Base-by-base conservation (phyloP, 2,888 invertebrate species). In the Steinernema scapterisci region DNA sequence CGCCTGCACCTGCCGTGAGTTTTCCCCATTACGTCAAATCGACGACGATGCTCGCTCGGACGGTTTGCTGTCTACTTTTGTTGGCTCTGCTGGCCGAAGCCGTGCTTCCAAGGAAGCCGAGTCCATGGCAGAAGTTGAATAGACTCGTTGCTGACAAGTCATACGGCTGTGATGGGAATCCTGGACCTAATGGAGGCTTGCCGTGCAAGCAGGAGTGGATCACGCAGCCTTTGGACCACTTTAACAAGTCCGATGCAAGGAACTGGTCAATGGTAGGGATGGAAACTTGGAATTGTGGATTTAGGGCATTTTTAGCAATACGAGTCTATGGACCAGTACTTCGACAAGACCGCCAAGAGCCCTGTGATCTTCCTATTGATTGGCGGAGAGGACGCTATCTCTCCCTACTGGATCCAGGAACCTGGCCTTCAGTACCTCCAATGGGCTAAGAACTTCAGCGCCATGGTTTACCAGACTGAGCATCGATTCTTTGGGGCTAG, bases 371-470 rank as follows among this genome's bases (percentile, higher is more conserved):
- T 74, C 45, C 48, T 74, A 13, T 71, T 74, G 74, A 71, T 74
- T 25, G 74, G 74, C 11, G 74, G 74, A 9, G 74, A 74, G 21
- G 51, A 25, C 0, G 23, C 48, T 7, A 74, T 74, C 45, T 38
- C 63, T 6, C 31, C 44, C 0, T 46, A 48, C 21, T 74, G 74
- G 74, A 51, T 71, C 1, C 19, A 51, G 31, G 16, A 23, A 1
- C 52, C 74, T 13, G 27, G 44, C 1, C 45, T 71, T 6, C 63
- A 56, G n/a, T 74, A 74, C 48, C 43, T 74, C 0, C 71, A 71
- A 23, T 74, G 74, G 74, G 74, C 74, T n/a, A 74, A 74, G 27
- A 25, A 74, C n/a, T 74, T 71, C 31, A 23, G 52, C 19, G 74
- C 74, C 27, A 25, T 71, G 11, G 71, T 71, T 11, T 74, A 46